Conservation (phyloP, 2,888 invertebrate genomes). For the Nymphalis polychloros region DNA sequence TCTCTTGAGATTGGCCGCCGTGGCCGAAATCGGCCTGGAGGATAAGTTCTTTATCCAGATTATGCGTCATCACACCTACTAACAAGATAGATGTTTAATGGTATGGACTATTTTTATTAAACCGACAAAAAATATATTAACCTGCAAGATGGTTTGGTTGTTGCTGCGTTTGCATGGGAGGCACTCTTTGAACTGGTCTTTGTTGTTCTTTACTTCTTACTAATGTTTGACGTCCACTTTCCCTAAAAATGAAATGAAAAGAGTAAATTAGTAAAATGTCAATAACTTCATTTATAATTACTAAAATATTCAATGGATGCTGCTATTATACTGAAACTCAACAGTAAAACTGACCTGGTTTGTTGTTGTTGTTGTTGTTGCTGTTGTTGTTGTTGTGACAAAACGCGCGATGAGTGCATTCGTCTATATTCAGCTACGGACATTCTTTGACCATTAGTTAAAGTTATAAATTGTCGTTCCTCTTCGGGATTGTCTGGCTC, state of each 20-base stretch:
- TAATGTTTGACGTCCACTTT: constrained; percentile 70
- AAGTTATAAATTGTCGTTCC: constrained; percentile 66
- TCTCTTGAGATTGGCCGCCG: no score
- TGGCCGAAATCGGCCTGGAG: no score
- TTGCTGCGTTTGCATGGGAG: constrained; percentile 72
- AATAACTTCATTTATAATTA: not conserved
- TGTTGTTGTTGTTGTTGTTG: constrained; percentile 40
- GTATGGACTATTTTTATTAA: not conserved
- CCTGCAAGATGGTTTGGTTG: constrained; percentile 47
- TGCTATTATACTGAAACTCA: no score
- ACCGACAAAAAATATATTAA: constrained; percentile 13
- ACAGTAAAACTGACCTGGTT: constrained; percentile 46
- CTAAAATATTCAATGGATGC: not conserved
- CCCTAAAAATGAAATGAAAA: constrained; percentile 49
- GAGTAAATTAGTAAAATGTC: constrained; percentile 10
- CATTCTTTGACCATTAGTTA: constrained; percentile 70
- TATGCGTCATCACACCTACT: not conserved
- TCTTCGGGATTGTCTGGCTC: constrained; percentile 68
- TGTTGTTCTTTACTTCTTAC: constrained; percentile 74
- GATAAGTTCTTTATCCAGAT: no score
- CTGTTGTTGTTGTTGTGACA: constrained; percentile 54
- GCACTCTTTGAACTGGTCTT: constrained; percentile 74
- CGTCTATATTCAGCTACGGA: constrained; percentile 74
- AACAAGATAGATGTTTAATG: no score
- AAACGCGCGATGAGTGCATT: constrained; percentile 60